phyloP scores from a whole-genome alignment of 2,113 vertebrate genomes.

The Dasypus novemcinctus region DNA sequence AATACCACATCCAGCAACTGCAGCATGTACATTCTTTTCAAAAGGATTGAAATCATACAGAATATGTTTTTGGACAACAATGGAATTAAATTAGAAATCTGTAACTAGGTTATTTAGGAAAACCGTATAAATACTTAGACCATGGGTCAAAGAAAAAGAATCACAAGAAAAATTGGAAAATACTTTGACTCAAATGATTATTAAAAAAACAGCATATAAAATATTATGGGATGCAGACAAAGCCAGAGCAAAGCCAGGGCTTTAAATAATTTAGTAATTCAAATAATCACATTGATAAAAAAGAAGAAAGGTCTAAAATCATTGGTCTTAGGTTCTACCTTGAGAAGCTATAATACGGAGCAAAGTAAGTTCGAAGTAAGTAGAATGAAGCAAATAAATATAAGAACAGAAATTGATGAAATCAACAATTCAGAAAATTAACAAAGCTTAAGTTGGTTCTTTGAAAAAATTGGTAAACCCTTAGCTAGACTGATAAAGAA shows the following conservation, averaged over 20 bases:
- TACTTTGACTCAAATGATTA: neutral
- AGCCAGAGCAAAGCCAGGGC: neutral
- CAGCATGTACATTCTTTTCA: constrained; percentile 7
- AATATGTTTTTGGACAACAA: neutral
- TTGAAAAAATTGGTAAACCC: constrained; percentile 28
- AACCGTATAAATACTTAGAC: neutral
- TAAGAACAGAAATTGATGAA: neutral
- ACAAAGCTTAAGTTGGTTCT: constrained; percentile 8
- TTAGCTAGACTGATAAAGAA: neutral
- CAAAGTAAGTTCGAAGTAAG: constrained; percentile 12
- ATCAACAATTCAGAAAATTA: constrained; percentile 33
- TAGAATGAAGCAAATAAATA: constrained; percentile 25
- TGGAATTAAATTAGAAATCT: constrained; percentile 39
- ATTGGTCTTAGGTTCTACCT: neutral
- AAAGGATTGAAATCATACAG: neutral
- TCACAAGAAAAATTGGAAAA: neutral
- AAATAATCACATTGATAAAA: constrained; percentile 7
- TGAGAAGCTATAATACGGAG: constrained; percentile 30
- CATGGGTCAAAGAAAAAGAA: neutral
- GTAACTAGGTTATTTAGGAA: neutral
- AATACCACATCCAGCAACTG: neutral
- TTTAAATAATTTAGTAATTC: constrained; percentile 36
- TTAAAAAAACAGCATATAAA: neutral
- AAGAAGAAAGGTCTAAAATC: constrained; percentile 14
- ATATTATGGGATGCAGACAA: neutral